Percentiles rank a stretch among this genome's conserved stretches.
These are phyloP conservation scores for Drosophila fungiperda DNA, from an alignment of 2,888 invertebrate species.

Conservation along the genomic window DNA sequence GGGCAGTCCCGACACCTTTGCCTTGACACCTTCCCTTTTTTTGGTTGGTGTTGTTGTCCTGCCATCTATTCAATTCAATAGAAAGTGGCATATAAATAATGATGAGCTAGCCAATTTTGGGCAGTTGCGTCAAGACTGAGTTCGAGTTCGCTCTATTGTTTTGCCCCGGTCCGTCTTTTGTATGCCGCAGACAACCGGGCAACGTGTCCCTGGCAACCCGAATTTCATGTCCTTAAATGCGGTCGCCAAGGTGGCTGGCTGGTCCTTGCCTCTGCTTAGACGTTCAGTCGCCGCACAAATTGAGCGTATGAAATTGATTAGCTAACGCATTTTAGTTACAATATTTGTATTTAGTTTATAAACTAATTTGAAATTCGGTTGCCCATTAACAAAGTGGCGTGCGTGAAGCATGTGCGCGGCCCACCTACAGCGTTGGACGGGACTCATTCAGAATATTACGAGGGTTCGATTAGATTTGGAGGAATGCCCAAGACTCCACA, in stretches of 20 bases:
- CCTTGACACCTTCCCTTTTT: constrained; percentile 70
- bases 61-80: constrained; percentile 58
- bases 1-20: constrained; percentile 70
- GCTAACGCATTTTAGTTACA: constrained; percentile 69
- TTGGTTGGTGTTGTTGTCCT: constrained; percentile 29
- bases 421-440: constrained; percentile 40
- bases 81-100: constrained; percentile 77
- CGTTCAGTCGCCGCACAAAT: constrained; percentile 74
- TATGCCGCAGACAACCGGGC: constrained; percentile 52
- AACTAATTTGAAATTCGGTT: constrained; percentile 62
- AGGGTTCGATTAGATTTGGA: background rate
- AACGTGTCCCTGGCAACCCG: constrained; percentile 38
- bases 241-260: constrained; percentile 71
- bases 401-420: constrained; percentile 57
- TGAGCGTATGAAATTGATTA: constrained; percentile 79
- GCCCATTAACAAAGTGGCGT: constrained; percentile 52
- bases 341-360: constrained; percentile 75
- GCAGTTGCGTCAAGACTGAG: constrained; percentile 72
- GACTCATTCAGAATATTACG: constrained; percentile 49
- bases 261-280: constrained; percentile 48
- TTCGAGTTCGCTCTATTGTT: constrained; percentile 58
- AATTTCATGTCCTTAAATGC: constrained; percentile 60
- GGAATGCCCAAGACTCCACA: background rate
- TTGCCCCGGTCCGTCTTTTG: constrained; percentile 38
- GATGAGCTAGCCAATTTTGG: constrained; percentile 76